phyloP scores from a whole-genome alignment of 2,888 invertebrate species.

The Xestia rhomboidea region DNA sequence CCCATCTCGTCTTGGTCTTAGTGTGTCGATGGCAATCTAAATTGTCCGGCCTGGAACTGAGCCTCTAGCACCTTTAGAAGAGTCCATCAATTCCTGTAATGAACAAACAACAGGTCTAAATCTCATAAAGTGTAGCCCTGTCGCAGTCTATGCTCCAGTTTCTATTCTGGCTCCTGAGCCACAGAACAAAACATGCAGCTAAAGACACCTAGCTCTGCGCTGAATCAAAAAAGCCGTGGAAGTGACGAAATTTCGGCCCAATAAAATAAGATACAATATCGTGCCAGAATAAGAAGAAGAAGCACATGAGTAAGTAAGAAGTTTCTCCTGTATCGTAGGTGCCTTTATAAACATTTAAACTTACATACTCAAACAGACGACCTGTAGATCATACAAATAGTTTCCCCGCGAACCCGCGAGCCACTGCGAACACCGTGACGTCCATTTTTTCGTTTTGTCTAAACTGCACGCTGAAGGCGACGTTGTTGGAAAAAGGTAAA shows the following conservation, averaged over 20 bases:
- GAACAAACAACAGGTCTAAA: neutral
- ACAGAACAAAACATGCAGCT: neutral
- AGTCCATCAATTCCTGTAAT: too few species aligned
- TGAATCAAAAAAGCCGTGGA: neutral
- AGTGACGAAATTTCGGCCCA: neutral
- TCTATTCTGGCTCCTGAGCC: neutral
- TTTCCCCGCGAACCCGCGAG: neutral
- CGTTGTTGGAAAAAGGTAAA: slow-evolving; percentile 2
- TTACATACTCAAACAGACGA: too few species aligned
- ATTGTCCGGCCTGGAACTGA: too few species aligned
- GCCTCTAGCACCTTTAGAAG: too few species aligned
- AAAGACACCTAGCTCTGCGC: neutral
- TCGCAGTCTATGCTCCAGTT: neutral
- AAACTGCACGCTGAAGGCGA: too few species aligned
- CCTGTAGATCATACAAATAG: too few species aligned
- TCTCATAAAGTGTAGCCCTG: neutral
- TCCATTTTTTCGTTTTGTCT: neutral
- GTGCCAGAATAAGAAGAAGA: neutral
- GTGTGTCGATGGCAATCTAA: too few species aligned
- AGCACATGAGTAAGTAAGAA: neutral
- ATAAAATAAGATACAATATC: neutral
- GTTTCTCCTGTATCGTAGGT: too few species aligned
- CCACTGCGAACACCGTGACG: neutral
- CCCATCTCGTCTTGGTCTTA: too few species aligned
- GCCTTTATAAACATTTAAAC: too few species aligned